Evolutionary conservation across 2,797 vertebrate species (phyloP).

Genomic region (Neomorphus geoffroyi): DNA sequence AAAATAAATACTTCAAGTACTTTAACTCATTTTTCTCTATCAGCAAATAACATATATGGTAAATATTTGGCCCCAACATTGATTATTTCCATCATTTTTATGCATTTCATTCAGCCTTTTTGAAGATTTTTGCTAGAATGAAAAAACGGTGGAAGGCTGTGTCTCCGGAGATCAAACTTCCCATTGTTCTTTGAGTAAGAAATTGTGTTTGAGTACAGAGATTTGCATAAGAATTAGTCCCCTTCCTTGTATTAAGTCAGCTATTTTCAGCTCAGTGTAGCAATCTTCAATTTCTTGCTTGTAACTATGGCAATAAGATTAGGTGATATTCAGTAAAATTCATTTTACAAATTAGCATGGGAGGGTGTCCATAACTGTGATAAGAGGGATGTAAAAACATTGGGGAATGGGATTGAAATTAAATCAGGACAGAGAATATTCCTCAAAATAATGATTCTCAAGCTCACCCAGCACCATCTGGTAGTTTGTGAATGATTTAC

Average conservation of each 20-base stretch:
- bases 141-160: constrained; percentile 25
- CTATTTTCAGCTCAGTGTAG: constrained; percentile 73
- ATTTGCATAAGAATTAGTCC: constrained; percentile 75
- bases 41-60: neutral
- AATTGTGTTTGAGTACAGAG: constrained; percentile 35
- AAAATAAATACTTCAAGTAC: neutral
- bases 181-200: constrained; percentile 68
- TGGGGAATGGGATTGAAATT: constrained; percentile 46
- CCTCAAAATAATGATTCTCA: constrained; percentile 54
- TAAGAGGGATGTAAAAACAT: constrained; percentile 35
- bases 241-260: constrained; percentile 58
- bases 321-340: constrained; percentile 72
- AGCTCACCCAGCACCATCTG: constrained; percentile 35
- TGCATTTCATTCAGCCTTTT: constrained; percentile 21
- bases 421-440: constrained; percentile 43
- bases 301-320: constrained; percentile 81
- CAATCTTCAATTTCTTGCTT: constrained; percentile 73
- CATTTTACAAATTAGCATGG: constrained; percentile 70
- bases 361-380: constrained; percentile 19
- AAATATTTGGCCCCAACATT: neutral
- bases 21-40: neutral
- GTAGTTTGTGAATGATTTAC: constrained; percentile 42
- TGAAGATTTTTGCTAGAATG: neutral
- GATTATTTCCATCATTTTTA: neutral
- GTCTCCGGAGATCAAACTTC: constrained; percentile 66